Conservation (phyloP, 2,797 vertebrate genomes). For the Cirrhinus mrigala region DNA sequence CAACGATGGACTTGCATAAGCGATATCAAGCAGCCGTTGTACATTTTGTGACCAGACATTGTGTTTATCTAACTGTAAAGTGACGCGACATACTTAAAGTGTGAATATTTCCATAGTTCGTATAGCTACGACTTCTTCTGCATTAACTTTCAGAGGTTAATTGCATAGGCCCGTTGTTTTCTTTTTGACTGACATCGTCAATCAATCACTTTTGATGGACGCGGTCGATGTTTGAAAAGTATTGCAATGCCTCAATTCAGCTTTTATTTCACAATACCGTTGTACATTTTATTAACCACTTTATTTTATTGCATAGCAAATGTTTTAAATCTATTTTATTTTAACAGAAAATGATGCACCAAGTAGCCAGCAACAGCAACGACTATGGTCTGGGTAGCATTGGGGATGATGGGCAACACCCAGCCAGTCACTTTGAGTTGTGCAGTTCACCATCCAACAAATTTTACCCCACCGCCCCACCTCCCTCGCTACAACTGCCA, state of each 20-base stretch:
- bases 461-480: slow-evolving; percentile 83
- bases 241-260: background rate
- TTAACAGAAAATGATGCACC: slow-evolving; percentile 97
- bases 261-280: background rate
- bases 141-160: slow-evolving; percentile 21
- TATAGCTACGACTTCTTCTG: background rate
- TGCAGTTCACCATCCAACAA: slow-evolving; percentile 91
- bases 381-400: slow-evolving; percentile 92
- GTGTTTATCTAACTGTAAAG: background rate
- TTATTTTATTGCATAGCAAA: background rate
- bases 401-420: slow-evolving; percentile 89
- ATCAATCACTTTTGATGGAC: slow-evolving; percentile 8
- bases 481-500: slow-evolving; percentile 78
- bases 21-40: slow-evolving; percentile 23
- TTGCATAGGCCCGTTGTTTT: slow-evolving; percentile 53
- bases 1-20: slow-evolving; percentile 15
- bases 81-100: background rate
- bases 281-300: background rate
- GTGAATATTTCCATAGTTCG: slow-evolving; percentile 4
- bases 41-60: slow-evolving; percentile 31
- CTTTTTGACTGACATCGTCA: slow-evolving; percentile 39
- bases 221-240: slow-evolving; percentile 9
- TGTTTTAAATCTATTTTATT: slow-evolving; percentile 21
- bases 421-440: slow-evolving; percentile 92
- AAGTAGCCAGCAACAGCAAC: slow-evolving; percentile 88